Evolutionary conservation across 1,140 invertebrate genomes (phyloP), one percentile per base, ranked within the genome.

Genomic region (Campoletis sonorensis): DNA sequence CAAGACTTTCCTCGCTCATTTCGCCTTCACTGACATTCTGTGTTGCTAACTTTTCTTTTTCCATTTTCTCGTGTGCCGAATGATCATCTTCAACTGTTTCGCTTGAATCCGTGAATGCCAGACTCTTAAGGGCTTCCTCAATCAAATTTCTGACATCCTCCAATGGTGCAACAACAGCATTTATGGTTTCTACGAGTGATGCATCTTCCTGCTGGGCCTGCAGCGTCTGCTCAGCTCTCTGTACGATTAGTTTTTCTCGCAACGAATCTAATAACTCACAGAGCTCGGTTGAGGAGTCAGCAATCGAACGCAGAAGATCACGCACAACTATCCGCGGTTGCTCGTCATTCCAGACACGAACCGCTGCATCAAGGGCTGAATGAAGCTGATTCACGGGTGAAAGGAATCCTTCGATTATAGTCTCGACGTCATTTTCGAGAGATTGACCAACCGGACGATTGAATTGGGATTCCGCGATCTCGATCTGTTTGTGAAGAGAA

Each of bases 381-480:
- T 83, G 51, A 64, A 92, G 84, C 54, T 85, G 84, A 86, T 91
- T 90, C 1, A 85, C 82, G 15, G 91, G 90, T 83, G 88, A 90
- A 51, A 91, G 68, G 64, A 92, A 91, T 33, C 88, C 89, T 85
- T 92, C 90, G 8, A 91, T 83, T 21, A 91, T 89, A 0, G 85
- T 87, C 77, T 91, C 83, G 30, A 84, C 78, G 33, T 84, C 90
- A 71, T 90, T 90, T 30, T 91, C 89, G 13, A 90, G 71, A 3
- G 83, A 61, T 77, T 89, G 87, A 71, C 84, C 86, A 10, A 51
- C 79, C 16, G 84, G 79, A 61, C 88, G 83, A 67, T 82, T 81
- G 51, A 91, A 85, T 61, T 91, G 86, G 0, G 78, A 84, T 71
- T 88, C 84, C 0, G 88, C 80, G 26, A 88, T 37, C 7, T 86